These are phyloP conservation scores for Ceyx melanurus DNA, from an alignment of 2,113 vertebrate species.

Conservation along the genomic window DNA sequence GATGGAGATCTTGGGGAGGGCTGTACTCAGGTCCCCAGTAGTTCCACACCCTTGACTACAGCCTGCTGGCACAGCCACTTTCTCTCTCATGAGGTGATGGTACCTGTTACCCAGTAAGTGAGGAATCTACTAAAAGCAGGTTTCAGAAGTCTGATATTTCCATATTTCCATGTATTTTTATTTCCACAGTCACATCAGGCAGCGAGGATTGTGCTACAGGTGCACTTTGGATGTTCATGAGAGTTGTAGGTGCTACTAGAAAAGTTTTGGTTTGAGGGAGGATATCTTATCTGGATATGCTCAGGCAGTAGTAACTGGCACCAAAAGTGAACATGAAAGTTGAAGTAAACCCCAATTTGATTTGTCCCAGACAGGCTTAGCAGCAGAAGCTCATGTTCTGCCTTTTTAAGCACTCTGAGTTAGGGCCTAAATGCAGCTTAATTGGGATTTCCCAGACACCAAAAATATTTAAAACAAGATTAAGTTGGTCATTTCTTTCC, in stretches of 20 bases:
- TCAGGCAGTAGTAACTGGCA: background rate
- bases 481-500: background rate
- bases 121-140: background rate
- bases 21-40: accelerated
- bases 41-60: background rate
- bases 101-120: background rate
- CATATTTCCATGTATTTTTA: background rate
- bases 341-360: background rate
- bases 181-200: background rate
- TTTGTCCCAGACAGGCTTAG: background rate
- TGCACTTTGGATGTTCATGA: background rate
- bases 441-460: conserved; percentile 16
- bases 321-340: background rate
- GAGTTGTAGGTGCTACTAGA: background rate
- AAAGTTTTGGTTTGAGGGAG: background rate
- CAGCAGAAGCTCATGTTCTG: background rate
- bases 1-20: background rate
- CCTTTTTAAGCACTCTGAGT: background rate
- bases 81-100: accelerated
- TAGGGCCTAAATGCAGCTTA: background rate
- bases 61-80: background rate
- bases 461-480: background rate
- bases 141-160: background rate
- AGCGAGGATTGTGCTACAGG: background rate
- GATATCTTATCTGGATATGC: background rate